A percentile compares a stretch with the other conserved stretches of the same genome.
Conservation (phyloP, 1,140 invertebrate species). For the Scaptomyza hsui region DNA sequence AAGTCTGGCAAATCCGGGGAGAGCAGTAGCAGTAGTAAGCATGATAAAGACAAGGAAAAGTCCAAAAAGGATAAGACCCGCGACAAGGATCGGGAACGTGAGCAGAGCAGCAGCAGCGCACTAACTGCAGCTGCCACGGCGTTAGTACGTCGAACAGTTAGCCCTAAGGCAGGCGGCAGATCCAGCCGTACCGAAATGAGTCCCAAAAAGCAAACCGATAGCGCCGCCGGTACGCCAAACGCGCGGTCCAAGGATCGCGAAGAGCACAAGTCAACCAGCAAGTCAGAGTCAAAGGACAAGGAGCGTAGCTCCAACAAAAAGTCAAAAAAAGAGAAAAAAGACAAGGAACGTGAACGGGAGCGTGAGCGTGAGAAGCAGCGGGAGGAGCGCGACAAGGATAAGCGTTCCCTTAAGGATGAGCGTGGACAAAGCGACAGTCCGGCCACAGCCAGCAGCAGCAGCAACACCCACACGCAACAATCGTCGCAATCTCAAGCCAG, state of each 20-base stretch:
- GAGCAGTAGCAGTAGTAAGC: slow-evolving; percentile 85
- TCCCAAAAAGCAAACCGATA: slow-evolving; percentile 52
- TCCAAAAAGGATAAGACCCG: slow-evolving; percentile 87
- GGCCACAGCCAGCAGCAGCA: slow-evolving; percentile 23
- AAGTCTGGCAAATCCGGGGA: slow-evolving; percentile 75
- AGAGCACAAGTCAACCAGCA: slow-evolving; percentile 76
- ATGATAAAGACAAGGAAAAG: slow-evolving; percentile 88
- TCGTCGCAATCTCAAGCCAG: slow-evolving; percentile 23
- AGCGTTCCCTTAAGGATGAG: slow-evolving; percentile 78
- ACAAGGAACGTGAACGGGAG: slow-evolving; percentile 85
- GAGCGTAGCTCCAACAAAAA: slow-evolving; percentile 85
- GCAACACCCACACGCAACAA: slow-evolving; percentile 6
- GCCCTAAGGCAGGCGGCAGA: slow-evolving; percentile 83
- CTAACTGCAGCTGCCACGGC: slow-evolving; percentile 14
- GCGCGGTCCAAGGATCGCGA: slow-evolving; percentile 76
- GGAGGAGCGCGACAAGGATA: slow-evolving; percentile 81
- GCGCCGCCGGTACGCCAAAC: slow-evolving; percentile 11
- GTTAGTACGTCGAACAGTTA: slow-evolving; percentile 86
- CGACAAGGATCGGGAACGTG: slow-evolving; percentile 86
- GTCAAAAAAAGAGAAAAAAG: slow-evolving; percentile 84
- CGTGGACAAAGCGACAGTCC: slow-evolving; percentile 60
- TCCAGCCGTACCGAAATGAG: slow-evolving; percentile 57
- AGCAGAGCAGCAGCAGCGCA: slow-evolving; percentile 83
- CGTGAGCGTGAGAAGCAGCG: slow-evolving; percentile 78
- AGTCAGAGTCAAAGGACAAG: slow-evolving; percentile 83